A percentile compares a stretch with the other conserved stretches of the same genome.
Conservation (phyloP, 2,797 vertebrate species). For the Pristis pectinata region DNA sequence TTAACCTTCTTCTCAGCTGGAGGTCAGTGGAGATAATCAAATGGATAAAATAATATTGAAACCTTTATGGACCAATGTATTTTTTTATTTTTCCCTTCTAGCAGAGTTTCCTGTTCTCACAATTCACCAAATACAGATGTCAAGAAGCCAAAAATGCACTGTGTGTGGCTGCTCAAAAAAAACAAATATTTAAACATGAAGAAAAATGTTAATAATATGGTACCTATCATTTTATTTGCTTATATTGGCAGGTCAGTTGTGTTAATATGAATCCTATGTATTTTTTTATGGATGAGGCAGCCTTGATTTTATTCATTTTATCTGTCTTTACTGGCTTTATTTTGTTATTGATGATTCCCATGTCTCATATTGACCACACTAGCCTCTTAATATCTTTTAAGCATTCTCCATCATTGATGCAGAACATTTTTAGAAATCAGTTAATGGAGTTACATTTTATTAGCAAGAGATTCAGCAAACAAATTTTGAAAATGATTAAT, state of each 20-base stretch:
- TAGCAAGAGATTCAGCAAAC: background rate
- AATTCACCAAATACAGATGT: background rate
- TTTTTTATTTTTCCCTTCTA: background rate
- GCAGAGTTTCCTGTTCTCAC: background rate
- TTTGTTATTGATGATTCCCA: background rate
- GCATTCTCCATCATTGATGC: background rate
- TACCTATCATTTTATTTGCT: conserved; percentile 16
- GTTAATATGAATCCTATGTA: background rate
- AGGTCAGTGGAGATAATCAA: background rate
- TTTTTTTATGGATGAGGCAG: conserved; percentile 1
- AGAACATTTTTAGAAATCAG: background rate
- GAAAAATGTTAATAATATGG: background rate
- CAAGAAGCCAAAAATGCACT: background rate
- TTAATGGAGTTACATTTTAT: background rate
- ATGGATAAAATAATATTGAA: background rate
- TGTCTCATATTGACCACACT: background rate
- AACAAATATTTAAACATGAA: background rate
- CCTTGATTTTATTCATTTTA: background rate
- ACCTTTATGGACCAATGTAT: background rate
- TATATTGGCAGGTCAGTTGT: background rate
- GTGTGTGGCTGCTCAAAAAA: background rate
- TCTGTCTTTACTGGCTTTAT: conserved; percentile 20
- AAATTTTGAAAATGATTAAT: background rate
- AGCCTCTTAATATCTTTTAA: background rate
- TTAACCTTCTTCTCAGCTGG: background rate